A percentile compares a stretch with the other conserved stretches of the same genome.
phyloP scores from a whole-genome alignment of 2,888 invertebrate species.

The Druceiella hillmani region DNA sequence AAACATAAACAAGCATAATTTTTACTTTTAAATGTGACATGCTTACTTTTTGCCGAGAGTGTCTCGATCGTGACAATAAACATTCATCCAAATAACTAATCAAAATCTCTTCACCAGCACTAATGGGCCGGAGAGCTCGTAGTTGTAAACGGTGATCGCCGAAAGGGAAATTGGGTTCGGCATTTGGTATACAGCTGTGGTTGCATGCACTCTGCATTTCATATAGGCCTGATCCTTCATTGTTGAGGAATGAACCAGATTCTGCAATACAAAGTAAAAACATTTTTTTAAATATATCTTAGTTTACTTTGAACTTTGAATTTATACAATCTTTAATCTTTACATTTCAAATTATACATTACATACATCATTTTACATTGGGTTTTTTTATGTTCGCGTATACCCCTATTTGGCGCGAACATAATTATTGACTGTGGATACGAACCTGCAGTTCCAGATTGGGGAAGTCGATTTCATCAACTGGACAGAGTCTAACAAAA shows the following conservation, averaged over 20 bases:
- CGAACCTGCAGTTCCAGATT: no score
- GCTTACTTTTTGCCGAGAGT: conserved; percentile 75
- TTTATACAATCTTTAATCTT: background rate
- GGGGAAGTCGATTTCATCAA: no score
- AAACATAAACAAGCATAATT: no score
- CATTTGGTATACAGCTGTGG: conserved; percentile 90
- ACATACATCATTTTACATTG: no score
- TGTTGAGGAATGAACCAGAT: conserved; percentile 79
- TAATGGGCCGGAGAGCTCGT: conserved; percentile 66
- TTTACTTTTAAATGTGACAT: background rate
- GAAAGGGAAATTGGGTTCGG: conserved; percentile 76
- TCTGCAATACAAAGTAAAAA: conserved; percentile 30
- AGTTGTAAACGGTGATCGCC: conserved; percentile 73
- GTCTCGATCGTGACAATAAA: conserved; percentile 69
- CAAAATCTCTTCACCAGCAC: conserved; percentile 79
- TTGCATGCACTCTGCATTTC: conserved; percentile 83
- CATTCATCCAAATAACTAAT: conserved; percentile 91
- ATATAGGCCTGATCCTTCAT: conserved; percentile 89
- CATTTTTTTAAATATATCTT: conserved; percentile 8
- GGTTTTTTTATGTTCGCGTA: no score
- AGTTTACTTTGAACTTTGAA: no score
- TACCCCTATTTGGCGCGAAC: no score
- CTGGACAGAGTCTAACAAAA: no score
- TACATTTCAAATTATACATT: conserved; percentile 1
- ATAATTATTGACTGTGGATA: no score